A percentile compares a stretch with the other conserved stretches of the same genome.
Evolutionary conservation across 1,140 invertebrate species (phyloP).

Genomic region (Philaenus spumarius): DNA sequence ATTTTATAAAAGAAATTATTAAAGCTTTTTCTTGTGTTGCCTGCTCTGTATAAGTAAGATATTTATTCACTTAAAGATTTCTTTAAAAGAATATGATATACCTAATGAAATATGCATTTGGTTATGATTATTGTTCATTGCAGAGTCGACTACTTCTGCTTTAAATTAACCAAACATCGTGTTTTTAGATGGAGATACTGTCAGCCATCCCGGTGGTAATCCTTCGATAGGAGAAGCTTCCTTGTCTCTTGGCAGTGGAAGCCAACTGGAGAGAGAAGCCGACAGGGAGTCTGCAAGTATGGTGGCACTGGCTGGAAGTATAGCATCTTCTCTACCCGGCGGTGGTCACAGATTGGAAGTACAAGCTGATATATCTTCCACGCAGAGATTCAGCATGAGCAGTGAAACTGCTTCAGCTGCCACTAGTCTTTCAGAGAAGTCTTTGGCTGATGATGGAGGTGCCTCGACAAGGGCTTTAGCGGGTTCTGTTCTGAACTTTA

Average conservation of each 20-base stretch:
- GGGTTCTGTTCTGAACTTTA: constrained; percentile 67
- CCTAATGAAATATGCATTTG: too few species aligned
- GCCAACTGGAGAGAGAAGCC: constrained; percentile 52
- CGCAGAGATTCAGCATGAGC: constrained; percentile 62
- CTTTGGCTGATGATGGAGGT: constrained; percentile 58
- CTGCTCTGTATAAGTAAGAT: too few species aligned
- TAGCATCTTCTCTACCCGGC: constrained; percentile 44
- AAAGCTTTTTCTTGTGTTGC: too few species aligned
- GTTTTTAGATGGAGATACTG: constrained; percentile 48
- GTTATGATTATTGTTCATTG: too few species aligned
- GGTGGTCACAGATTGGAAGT: constrained; percentile 55
- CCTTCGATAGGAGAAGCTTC: constrained; percentile 76
- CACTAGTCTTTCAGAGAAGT: constrained; percentile 60
- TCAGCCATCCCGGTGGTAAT: constrained; percentile 57
- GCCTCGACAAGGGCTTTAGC: constrained; percentile 68
- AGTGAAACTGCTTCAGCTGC: constrained; percentile 64
- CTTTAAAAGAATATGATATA: too few species aligned
- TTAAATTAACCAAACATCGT: too few species aligned
- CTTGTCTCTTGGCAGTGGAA: constrained; percentile 64
- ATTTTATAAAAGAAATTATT: too few species aligned
- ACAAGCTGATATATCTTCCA: constrained; percentile 64
- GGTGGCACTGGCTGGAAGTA: constrained; percentile 56
- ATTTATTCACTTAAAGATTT: too few species aligned
- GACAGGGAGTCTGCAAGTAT: constrained; percentile 31
- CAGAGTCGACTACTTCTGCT: too few species aligned